Evolutionary conservation across 2,797 vertebrate species (phyloP).

Genomic region (Phrynocephalus forsythii): DNA sequence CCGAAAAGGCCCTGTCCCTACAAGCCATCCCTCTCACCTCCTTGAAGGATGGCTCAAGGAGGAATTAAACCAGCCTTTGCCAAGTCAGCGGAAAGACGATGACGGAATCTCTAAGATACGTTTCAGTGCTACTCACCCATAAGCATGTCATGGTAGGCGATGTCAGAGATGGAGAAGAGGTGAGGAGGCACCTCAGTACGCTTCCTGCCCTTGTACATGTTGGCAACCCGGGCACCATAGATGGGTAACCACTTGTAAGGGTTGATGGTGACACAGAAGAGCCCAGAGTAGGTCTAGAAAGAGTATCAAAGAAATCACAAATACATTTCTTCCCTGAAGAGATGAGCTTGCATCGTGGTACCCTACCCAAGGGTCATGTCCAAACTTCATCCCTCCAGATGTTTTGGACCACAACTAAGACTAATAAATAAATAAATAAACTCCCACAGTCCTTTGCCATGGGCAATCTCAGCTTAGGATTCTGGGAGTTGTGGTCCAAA

Average conservation of each 20-base stretch:
- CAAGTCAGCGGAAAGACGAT: background rate
- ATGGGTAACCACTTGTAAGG: constrained; percentile 81
- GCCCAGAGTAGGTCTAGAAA: constrained; percentile 77
- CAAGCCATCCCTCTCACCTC: no score
- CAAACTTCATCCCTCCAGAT: no score
- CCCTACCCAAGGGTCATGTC: no score
- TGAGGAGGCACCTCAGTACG: constrained; percentile 78
- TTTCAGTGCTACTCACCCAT: constrained; percentile 65
- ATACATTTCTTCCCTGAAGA: background rate
- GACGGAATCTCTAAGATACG: background rate
- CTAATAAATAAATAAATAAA: no score
- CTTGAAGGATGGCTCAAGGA: no score
- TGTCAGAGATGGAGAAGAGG: constrained; percentile 82
- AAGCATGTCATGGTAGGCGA: constrained; percentile 78
- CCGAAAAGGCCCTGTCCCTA: no score
- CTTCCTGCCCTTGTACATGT: constrained; percentile 80
- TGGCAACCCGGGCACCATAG: constrained; percentile 74
- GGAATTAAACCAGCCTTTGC: background rate
- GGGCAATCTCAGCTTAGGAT: no score
- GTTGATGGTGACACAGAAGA: constrained; percentile 81
- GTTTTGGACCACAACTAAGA: no score
- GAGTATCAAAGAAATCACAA: background rate
- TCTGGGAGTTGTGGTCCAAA: no score
- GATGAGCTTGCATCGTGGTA: background rate
- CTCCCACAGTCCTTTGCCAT: no score